Percentiles rank a stretch among this genome's conserved stretches.
Conservation (phyloP, 2,888 invertebrate species). For the Panopea generosa region DNA sequence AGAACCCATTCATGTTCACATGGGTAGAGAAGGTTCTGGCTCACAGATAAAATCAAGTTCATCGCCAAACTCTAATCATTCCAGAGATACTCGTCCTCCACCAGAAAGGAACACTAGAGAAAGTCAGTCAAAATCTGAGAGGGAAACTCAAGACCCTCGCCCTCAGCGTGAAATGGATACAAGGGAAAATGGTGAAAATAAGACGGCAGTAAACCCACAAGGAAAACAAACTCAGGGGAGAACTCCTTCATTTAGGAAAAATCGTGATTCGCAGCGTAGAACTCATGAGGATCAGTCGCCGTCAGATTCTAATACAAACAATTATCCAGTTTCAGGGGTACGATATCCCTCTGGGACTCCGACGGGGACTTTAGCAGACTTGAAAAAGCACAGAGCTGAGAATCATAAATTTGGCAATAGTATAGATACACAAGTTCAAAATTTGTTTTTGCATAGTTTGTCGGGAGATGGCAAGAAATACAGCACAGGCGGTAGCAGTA, state of each 20-base stretch:
- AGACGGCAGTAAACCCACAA: constrained; percentile 19
- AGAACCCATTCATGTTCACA: constrained; percentile 48
- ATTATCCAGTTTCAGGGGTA: constrained; percentile 76
- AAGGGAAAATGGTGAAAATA: background rate
- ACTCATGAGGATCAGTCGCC: constrained; percentile 28
- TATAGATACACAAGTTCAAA: constrained; percentile 74
- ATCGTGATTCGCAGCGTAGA: constrained; percentile 50
- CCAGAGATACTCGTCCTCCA: background rate
- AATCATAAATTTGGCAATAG: constrained; percentile 67
- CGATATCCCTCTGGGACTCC: constrained; percentile 89
- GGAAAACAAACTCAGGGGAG: constrained; percentile 19
- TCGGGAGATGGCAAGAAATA: constrained; percentile 62
- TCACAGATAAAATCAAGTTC: constrained; percentile 21
- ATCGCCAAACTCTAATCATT: background rate
- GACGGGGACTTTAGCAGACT: constrained; percentile 92
- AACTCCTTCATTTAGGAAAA: constrained; percentile 58
- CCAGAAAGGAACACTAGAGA: constrained; percentile 2
- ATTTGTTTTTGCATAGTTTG: constrained; percentile 75
- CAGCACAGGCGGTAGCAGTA: constrained; percentile 33
- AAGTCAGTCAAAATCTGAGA: no score
- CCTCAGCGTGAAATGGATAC: background rate
- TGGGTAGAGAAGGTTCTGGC: constrained; percentile 27
- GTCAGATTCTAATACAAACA: constrained; percentile 11
- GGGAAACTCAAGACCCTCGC: background rate
- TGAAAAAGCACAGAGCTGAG: constrained; percentile 93